Conservation (phyloP, 2,113 vertebrate species). For the Myiozetetes cayanensis region DNA sequence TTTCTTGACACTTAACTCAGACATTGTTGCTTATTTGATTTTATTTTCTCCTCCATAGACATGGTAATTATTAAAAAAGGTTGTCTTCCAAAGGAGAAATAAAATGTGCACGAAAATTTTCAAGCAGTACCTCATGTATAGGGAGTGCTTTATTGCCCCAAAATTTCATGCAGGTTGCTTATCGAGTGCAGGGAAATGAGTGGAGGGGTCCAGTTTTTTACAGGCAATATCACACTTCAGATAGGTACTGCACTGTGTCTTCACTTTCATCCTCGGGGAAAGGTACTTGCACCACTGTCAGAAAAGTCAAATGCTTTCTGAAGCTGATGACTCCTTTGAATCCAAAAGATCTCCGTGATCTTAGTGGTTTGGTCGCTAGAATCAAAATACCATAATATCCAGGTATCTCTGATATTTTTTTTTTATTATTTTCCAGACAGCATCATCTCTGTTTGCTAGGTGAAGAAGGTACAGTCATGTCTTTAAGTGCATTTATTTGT, state of each 20-base stretch:
- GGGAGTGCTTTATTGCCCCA: neutral
- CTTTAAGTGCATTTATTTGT: neutral
- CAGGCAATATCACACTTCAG: neutral
- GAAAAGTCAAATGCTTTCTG: neutral
- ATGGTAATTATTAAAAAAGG: neutral
- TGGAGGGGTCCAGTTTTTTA: neutral
- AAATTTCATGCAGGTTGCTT: neutral
- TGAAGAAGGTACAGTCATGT: neutral
- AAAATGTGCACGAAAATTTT: neutral
- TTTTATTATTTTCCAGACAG: neutral
- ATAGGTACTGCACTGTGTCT: neutral
- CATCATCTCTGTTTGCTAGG: neutral
- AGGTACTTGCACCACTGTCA: neutral
- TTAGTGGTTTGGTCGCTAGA: neutral
- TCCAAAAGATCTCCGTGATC: neutral
- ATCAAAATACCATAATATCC: neutral
- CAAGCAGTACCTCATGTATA: rapidly evolving
- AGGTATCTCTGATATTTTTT: neutral
- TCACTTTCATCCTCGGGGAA: neutral
- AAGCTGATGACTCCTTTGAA: neutral
- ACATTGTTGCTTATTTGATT: neutral
- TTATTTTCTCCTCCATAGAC: neutral
- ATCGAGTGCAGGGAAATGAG: neutral
- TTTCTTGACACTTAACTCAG: neutral
- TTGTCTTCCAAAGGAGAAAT: neutral